Percentiles rank a stretch among this genome's conserved stretches.
Evolutionary conservation across 2,888 invertebrate genomes (phyloP).

Genomic region (Callyntrura sp.): DNA sequence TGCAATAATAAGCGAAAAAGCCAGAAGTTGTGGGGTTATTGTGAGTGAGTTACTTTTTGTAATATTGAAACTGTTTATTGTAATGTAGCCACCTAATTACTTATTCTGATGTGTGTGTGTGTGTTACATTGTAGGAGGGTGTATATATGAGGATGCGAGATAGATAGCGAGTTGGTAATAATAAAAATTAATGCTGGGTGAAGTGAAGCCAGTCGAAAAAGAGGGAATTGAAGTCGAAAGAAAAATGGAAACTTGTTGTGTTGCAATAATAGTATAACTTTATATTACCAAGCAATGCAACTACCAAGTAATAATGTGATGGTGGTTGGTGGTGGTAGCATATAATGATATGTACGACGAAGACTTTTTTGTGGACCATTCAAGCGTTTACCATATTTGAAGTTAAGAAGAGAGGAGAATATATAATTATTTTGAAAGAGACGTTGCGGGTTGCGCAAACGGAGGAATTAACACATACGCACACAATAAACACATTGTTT

Average conservation of each 20-base stretch:
- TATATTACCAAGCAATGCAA: not conserved
- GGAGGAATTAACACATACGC: too few species aligned
- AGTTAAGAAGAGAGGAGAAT: not conserved
- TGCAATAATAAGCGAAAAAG: slow-evolving; percentile 10
- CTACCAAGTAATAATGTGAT: not conserved
- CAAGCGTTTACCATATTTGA: too few species aligned
- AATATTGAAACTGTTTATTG: not conserved
- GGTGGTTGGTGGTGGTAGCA: too few species aligned
- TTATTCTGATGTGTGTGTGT: not conserved
- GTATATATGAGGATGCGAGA: not conserved
- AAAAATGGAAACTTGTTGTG: slow-evolving; percentile 37
- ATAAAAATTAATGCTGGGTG: not conserved
- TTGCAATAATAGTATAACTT: slow-evolving; percentile 4
- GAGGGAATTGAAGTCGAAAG: not conserved
- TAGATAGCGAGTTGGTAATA: not conserved
- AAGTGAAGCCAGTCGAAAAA: not conserved
- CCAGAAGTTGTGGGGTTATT: not conserved
- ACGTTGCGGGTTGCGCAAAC: too few species aligned
- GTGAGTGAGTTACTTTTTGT: slow-evolving; percentile 18
- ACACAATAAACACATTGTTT: too few species aligned
- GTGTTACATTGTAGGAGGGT: not conserved
- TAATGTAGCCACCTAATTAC: slow-evolving; percentile 34
- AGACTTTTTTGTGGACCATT: too few species aligned
- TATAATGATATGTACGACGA: too few species aligned
- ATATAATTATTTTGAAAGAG: too few species aligned